Evolutionary conservation across 2,888 invertebrate genomes (phyloP).

Genomic region (Caenorhabditis japonica): DNA sequence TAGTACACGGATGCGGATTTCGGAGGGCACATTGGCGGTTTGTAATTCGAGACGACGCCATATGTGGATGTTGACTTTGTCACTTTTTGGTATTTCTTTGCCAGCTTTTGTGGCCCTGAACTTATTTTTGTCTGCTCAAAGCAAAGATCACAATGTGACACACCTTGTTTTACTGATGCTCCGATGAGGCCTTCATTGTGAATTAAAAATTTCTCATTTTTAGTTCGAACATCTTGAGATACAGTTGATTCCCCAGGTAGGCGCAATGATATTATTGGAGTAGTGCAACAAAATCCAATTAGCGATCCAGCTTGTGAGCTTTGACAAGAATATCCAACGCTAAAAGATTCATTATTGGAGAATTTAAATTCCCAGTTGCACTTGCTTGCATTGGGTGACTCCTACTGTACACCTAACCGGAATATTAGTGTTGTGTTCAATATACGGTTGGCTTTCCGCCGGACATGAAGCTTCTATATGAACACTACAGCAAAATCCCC

Average conservation of each 20-base stretch:
- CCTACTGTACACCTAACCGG: constrained; percentile 63
- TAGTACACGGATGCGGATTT: constrained; percentile 45
- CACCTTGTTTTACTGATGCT: constrained; percentile 12
- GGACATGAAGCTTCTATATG: constrained; percentile 60
- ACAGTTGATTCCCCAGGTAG: constrained; percentile 7
- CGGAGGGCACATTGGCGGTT: constrained; percentile 54
- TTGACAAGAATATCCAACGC: constrained; percentile 60
- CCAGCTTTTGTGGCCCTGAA: constrained; percentile 41
- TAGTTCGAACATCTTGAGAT: neutral
- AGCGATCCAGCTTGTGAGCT: constrained; percentile 42
- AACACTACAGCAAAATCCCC: constrained; percentile 61
- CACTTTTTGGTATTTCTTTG: constrained; percentile 40
- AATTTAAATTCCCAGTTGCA: neutral
- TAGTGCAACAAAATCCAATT: constrained; percentile 64
- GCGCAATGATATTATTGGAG: constrained; percentile 33
- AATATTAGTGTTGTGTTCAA: constrained; percentile 33
- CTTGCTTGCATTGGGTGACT: constrained; percentile 58
- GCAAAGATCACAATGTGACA: constrained; percentile 19
- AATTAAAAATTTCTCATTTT: constrained; percentile 18
- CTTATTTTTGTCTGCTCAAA: constrained; percentile 13
- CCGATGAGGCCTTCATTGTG: constrained; percentile 48
- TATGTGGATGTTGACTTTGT: constrained; percentile 50
- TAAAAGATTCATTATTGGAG: constrained; percentile 23
- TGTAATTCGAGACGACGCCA: constrained; percentile 50
- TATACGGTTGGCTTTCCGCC: constrained; percentile 35